Base-by-base conservation (phyloP, 1,140 invertebrate genomes). In the Pseudoatta argentina region DNA sequence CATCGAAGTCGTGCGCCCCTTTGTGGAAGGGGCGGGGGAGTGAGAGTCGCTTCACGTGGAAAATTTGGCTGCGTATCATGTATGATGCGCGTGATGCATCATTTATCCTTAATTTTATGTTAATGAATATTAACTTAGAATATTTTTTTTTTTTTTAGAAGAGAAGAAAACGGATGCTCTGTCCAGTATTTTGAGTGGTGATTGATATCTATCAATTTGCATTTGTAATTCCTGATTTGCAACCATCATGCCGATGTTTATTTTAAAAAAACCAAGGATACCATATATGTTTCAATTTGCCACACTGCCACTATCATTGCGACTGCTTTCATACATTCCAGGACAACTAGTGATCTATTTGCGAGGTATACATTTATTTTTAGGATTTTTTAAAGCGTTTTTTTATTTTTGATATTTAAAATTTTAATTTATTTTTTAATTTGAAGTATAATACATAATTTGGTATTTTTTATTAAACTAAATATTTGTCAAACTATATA, bases 231-330 rank as follows among this genome's bases (percentile, higher is more conserved):
- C 94, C 96, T 99, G 44, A 99, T 99, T 91, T 97, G 99, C 87
- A 99, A 98, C 88, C 99, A 99, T 96, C 98, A 99, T 94, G 98
- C 99, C 14, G 99, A 99, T 95, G 97, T 34, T 34, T 99, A 96
- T 96, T 99, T 99, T 16, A 99, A 99, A 94, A 30, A 30, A 30
- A 99, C 99, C 1, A 98, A 99, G 95, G 99, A 99, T 95, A 98
- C 98, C 3, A 99, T 99, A 51, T 96, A 99, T 83, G 99, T 99
- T 8, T 99, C 98, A 3, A 98, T 99, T 85, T 99, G 99, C 94
- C 99, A 99, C 94, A 99, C 99, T 87, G 99, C 99, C 0, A 99
- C 99, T 12, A 99, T 99, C 0, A 99, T 99, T 88, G 98, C 99
- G 1, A 99, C 99, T 96, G 98, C 98, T 5, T 99, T 99, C 91